Conservation (phyloP, 1,140 invertebrate genomes). For the Drosophila trapezifrons region DNA sequence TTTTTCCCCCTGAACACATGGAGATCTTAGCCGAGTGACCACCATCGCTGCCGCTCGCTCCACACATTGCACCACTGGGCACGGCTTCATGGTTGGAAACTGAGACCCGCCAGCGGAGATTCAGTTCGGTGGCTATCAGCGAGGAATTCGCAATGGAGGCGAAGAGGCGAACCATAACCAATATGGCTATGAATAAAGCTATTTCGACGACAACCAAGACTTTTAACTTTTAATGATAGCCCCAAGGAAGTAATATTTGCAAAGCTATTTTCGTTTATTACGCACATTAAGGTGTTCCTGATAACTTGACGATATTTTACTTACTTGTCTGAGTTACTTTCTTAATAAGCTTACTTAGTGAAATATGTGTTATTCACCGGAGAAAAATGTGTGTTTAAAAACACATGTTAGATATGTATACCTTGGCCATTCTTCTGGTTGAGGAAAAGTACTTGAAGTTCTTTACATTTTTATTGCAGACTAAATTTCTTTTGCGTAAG, state of each 20-base stretch:
- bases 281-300: slow-evolving; percentile 6
- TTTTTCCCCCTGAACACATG: slow-evolving; percentile 7
- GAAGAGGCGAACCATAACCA: slow-evolving; percentile 32
- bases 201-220: slow-evolving; percentile 1
- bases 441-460: neutral
- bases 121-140: slow-evolving; percentile 37
- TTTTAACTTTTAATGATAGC: slow-evolving; percentile 24
- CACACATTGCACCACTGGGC: slow-evolving; percentile 13
- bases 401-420: neutral
- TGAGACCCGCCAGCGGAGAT: slow-evolving; percentile 18
- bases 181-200: slow-evolving; percentile 17
- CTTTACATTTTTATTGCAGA: neutral
- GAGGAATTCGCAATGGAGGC: slow-evolving; percentile 26
- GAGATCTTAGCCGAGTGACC: slow-evolving; percentile 17
- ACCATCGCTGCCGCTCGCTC: slow-evolving; percentile 24
- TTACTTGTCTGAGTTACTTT: neutral
- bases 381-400: neutral
- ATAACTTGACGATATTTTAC: neutral
- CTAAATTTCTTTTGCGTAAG: no score
- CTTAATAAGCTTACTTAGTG: neutral
- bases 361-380: neutral
- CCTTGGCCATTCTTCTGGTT: no score
- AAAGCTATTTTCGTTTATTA: slow-evolving; percentile 8
- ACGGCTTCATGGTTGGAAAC: neutral
- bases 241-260: slow-evolving; percentile 3